Conservation (phyloP, 1,140 invertebrate genomes). For the Anastrepha obliqua region DNA sequence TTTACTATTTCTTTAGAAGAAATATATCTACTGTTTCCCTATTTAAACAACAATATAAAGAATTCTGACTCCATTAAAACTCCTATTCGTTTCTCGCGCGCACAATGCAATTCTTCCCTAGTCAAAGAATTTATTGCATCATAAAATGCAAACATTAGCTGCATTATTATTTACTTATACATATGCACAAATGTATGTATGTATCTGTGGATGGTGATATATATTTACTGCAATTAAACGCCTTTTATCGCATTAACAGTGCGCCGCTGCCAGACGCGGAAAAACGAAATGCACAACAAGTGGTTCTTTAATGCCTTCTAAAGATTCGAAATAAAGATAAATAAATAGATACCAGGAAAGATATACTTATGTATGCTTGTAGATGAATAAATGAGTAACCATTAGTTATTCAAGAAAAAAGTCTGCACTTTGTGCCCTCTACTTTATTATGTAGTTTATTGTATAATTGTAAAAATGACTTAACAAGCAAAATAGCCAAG, state of each 20-base stretch:
- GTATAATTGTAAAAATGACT: neutral
- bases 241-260: neutral
- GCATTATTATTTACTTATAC: neutral
- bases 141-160: conserved; percentile 6
- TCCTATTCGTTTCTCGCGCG: neutral
- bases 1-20: too few species aligned
- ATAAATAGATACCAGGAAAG: neutral
- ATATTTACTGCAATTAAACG: neutral
- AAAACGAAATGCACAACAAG: conserved; percentile 25
- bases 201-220: too few species aligned
- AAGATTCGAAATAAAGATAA: neutral
- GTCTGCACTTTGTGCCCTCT: too few species aligned
- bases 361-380: neutral
- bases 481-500: neutral
- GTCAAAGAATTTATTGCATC: neutral
- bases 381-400: neutral
- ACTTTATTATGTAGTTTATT: neutral
- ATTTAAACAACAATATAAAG: neutral
- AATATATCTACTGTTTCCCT: neutral
- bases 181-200: too few species aligned
- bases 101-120: neutral
- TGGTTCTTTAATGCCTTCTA: neutral
- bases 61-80: neutral
- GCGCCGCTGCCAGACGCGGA: neutral
- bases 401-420: too few species aligned